A percentile compares a stretch with the other conserved stretches of the same genome.
These are phyloP conservation scores for Darevskia mixta DNA, from an alignment of 2,797 vertebrate species.

Conservation along the genomic window DNA sequence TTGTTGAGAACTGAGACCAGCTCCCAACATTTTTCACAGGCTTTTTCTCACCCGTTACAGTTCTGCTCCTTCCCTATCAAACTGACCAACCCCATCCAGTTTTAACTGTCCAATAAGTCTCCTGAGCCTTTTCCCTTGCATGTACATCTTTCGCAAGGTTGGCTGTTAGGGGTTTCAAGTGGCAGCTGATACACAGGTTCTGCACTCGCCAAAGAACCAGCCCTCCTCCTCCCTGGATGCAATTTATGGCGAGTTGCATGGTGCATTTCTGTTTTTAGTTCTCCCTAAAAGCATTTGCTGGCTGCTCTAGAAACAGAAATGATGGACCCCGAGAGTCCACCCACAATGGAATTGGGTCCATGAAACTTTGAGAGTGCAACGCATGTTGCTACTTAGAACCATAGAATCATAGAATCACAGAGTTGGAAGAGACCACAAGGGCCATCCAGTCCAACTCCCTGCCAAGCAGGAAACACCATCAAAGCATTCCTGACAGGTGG, in stretches of 20 bases:
- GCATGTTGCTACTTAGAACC: no score
- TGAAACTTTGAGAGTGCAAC: neutral
- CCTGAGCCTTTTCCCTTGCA: neutral
- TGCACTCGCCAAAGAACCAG: neutral
- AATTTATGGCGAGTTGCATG: neutral
- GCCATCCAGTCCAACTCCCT: no score
- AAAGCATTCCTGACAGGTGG: no score
- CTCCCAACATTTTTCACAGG: neutral
- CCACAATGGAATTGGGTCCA: neutral
- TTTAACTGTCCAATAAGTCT: neutral
- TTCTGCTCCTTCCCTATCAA: conserved; percentile 13
- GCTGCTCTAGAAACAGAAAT: neutral
- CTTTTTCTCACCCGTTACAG: neutral
- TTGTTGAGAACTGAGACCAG: neutral
- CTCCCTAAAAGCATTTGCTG: neutral
- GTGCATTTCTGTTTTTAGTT: no score
- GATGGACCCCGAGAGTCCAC: neutral
- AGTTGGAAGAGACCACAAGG: no score
- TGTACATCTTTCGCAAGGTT: neutral
- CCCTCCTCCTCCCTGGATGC: neutral
- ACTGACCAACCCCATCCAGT: neutral
- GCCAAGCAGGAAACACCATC: no score
- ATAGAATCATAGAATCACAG: no score
- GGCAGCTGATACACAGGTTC: neutral
- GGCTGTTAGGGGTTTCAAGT: neutral